Evolutionary conservation across 2,113 vertebrate genomes (phyloP).

Genomic region (Sylvietta virens): DNA sequence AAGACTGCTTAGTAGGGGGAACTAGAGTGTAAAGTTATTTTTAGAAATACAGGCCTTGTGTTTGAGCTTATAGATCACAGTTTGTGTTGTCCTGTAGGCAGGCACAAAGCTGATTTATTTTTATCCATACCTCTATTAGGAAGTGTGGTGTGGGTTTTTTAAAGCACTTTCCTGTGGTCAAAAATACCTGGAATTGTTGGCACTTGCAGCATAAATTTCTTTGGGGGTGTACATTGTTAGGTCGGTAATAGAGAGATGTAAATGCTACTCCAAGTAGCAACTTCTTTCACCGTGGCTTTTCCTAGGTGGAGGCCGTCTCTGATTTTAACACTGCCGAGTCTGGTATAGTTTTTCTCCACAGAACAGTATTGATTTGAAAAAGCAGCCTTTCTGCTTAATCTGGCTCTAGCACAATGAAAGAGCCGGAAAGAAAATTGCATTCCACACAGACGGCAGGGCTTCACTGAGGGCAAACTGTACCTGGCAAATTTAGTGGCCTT

Average conservation of each 20-base stretch:
- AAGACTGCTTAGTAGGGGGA: neutral
- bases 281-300: neutral
- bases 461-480: neutral
- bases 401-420: neutral
- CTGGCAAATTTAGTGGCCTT: neutral
- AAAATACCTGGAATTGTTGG: constrained; percentile 26
- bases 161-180: neutral
- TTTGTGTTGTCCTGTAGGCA: neutral
- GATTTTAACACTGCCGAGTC: neutral
- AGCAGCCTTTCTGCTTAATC: neutral
- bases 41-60: neutral
- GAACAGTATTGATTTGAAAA: neutral
- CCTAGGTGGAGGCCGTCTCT: neutral
- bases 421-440: neutral
- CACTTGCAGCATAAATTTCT: neutral
- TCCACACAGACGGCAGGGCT: neutral
- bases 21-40: neutral
- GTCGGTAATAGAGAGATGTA: neutral
- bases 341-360: neutral
- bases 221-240: neutral
- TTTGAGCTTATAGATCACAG: neutral
- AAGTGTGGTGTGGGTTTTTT: neutral
- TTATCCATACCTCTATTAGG: neutral
- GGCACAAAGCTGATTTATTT: constrained; percentile 1
- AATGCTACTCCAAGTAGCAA: neutral